These are phyloP conservation scores for Hydractinia echinata DNA, from an alignment of 30 jellyfish, hydroid and myxozoan genomes.

Conservation along the genomic window DNA sequence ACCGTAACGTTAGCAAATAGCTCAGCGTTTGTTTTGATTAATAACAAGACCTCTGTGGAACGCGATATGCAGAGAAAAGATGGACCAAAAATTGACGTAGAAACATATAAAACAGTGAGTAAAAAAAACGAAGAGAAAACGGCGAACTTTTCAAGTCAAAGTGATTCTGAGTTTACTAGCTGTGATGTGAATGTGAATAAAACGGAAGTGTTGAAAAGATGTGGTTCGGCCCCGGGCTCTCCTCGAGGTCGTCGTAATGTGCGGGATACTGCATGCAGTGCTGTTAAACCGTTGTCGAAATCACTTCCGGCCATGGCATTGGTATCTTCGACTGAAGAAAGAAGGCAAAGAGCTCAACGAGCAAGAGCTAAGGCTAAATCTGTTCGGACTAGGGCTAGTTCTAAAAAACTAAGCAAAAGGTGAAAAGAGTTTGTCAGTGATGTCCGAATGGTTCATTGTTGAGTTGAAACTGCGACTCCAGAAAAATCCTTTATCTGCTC, in stretches of 20 bases:
- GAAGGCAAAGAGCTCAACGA: conserved; percentile 37
- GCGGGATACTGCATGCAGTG: background rate
- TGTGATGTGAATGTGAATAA: background rate
- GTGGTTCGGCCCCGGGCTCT: conserved; percentile 50
- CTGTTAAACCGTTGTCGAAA: background rate
- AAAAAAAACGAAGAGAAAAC: background rate
- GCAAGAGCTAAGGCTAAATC: conserved; percentile 39
- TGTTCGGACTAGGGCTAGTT: background rate
- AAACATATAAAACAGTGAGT: background rate
- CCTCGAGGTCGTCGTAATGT: conserved; percentile 48
- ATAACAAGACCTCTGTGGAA: conserved; percentile 1
- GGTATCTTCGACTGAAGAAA: conserved; percentile 20
- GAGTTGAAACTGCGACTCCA: too few species aligned
- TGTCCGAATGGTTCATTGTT: too few species aligned
- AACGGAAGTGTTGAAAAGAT: background rate
- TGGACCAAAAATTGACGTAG: background rate
- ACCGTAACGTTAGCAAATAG: conserved; percentile 3
- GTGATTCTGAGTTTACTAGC: background rate
- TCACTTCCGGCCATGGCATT: conserved; percentile 36
- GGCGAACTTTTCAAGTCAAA: background rate
- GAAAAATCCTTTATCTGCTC: too few species aligned
- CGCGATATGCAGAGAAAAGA: background rate
- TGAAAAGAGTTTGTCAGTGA: too few species aligned
- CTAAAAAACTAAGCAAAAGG: conserved; percentile 19
- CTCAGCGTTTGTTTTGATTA: conserved; percentile 4